Evolutionary conservation across 2,113 vertebrate species (phyloP), one percentile per base, ranked within the genome.

Genomic region (Porphyrio hochstetteri): DNA sequence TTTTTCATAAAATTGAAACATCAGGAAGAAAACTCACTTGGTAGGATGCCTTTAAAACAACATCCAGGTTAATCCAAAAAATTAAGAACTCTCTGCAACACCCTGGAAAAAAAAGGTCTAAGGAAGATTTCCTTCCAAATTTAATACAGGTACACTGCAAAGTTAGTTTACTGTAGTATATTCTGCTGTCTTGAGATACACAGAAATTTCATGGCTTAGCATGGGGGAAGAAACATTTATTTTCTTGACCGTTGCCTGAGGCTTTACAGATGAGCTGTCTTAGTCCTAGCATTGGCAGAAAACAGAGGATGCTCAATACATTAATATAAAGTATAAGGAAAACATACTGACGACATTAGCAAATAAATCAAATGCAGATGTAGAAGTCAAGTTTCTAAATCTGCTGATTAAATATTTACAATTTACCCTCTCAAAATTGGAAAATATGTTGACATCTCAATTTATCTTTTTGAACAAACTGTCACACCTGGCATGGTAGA

Each of bases 361-460:
- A 50, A 91, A 78, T 68, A 79, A 95, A 79, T 93, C 44, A 70
- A 59, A 64, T 31, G 13, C 17, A 80, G 63, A 71, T n/a, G 38
- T 20, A 88, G 50, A 42, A 93, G 50, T 78, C 60, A 74, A 48
- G 40, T 50, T 75, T 70, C 57, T 93, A 82, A 89, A 70, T 13
- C 27, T 83, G 46, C 35, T 65, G 29, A 61, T 95, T 88, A 93
- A 95, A 77, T 89, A 90, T 90, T 92, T 93, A 91, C 57, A 85
- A 10, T 55, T 86, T 79, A 36, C 18, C 28, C 12, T 40, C 53
- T 94, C 60, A 86, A 79, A 95, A 93, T 42, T 76, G 61, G 27
- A 83, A 95, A 92, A 91, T 82, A 92, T 25, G 35, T 80, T 86
- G 83, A 59, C 79, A 69, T 86, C 76, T 89, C 68, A 67, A 7